A percentile compares a stretch with the other conserved stretches of the same genome.
phyloP scores from a whole-genome alignment of 2,888 invertebrate genomes.

The Dicyrtomina minuta region DNA sequence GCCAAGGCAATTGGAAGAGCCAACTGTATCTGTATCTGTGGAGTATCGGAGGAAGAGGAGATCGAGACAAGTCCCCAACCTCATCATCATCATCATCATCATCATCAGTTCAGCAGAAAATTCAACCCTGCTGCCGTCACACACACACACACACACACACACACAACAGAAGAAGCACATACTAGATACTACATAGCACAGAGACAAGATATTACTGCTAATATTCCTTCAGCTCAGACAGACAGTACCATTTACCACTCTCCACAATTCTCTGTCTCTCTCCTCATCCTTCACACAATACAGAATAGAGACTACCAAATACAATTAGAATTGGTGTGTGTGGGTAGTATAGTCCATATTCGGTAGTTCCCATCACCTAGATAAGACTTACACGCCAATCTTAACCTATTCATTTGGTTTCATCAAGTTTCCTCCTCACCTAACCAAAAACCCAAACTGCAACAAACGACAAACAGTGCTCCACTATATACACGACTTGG shows the following conservation, averaged over 20 bases:
- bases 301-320: too few species aligned
- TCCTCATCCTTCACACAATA: too few species aligned
- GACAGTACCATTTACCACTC: neutral
- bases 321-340: neutral
- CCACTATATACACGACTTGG: too few species aligned
- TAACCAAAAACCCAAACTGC: too few species aligned
- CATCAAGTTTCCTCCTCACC: too few species aligned
- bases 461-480: neutral
- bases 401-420: constrained; percentile 35
- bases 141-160: too few species aligned
- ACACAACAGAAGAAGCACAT: too few species aligned
- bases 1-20: neutral
- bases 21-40: neutral
- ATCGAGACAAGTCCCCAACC: constrained; percentile 23
- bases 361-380: constrained; percentile 35
- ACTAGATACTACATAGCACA: too few species aligned
- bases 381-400: constrained; percentile 33
- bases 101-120: too few species aligned
- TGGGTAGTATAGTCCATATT: constrained; percentile 35
- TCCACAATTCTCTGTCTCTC: neutral
- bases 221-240: constrained; percentile 12
- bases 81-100: constrained; percentile 16
- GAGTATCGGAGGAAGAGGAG: too few species aligned
- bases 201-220: constrained; percentile 8
- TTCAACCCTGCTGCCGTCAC: too few species aligned